Base-by-base conservation (phyloP, 2,888 invertebrate genomes). In the Enoplolaimus lenunculus region DNA sequence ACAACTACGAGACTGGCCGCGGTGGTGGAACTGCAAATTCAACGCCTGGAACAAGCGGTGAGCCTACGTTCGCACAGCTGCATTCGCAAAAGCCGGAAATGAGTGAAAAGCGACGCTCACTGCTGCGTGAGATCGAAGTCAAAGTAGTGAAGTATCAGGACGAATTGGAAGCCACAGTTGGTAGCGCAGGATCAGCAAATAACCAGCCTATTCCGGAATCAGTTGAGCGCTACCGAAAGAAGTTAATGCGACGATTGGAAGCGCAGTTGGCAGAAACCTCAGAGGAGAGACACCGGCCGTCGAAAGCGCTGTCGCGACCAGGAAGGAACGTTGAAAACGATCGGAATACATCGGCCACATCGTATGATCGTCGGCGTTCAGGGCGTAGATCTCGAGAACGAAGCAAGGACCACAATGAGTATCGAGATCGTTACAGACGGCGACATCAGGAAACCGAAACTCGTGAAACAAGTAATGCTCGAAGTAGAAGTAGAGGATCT, bases 131-230 rank as follows among this genome's bases (percentile, higher is more conserved):
- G 1, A 68, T 60, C 30, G 31, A 83, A 83, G 71, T 94, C 75
- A 91, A 92, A 84, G 90, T 91, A 69, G 86, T 95, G 84, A 90
- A 91, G 81, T 95, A 93, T 84, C 92, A 93, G 82, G 95, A 95
- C 84, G 94, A 94, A 81, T 82, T 95, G 76, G 95, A 95, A 85
- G 89, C 72, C 85, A 86, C 45, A 80, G 89, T 30, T 88, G 90
- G 76, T 82, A 87, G 68, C 90, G 87, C 2, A 89, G 90, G 86
- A 85, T 88, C 7, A 13, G 29, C 16, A 13, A 26, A n/a, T 31
- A 26, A 62, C 7, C 7, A 3, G 16, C 28, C 62, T 3, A 84
- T 90, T 74, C 82, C 86, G 65, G 88, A 90, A 79, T 93, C 94
- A 84, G 78, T 93, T 34, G 89, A 91, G 79, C 90, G 92, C 83